Evolutionary conservation across 2,888 invertebrate genomes (phyloP).

Genomic region (Synergus japonicus): DNA sequence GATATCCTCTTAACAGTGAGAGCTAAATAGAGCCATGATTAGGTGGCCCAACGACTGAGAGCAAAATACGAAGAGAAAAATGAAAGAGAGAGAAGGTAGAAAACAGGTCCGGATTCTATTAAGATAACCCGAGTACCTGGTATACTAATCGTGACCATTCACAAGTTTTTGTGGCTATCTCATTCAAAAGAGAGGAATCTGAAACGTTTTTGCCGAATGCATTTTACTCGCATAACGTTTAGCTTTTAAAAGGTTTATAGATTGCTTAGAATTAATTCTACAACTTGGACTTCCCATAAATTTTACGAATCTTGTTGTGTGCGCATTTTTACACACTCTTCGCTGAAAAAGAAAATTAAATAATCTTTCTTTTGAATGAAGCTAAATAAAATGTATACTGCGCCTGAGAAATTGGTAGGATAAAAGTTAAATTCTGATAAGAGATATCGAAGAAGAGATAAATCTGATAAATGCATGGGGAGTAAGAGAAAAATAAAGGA

Average conservation of each 20-base stretch:
- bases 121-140: slow-evolving; percentile 58
- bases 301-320: not conserved
- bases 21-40: slow-evolving; percentile 75
- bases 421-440: slow-evolving; percentile 22
- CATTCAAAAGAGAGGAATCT: slow-evolving; percentile 35
- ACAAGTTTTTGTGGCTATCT: slow-evolving; percentile 43
- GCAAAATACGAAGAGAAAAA: not conserved
- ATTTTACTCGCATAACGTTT: slow-evolving; percentile 39
- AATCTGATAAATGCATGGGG: not conserved
- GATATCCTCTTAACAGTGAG: slow-evolving; percentile 76
- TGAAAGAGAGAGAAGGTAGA: slow-evolving; percentile 29
- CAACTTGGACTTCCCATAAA: slow-evolving; percentile 34
- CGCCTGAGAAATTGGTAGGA: slow-evolving; percentile 9
- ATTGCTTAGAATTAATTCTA: slow-evolving; percentile 34
- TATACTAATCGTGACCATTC: slow-evolving; percentile 56
- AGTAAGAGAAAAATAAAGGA: not conserved
- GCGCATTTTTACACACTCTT: not conserved
- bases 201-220: slow-evolving; percentile 35
- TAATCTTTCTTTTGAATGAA: not conserved
- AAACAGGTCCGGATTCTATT: slow-evolving; percentile 49
- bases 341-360: not conserved
- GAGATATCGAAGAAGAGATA: not conserved
- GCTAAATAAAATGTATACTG: slow-evolving; percentile 5
- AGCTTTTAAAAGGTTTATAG: slow-evolving; percentile 36
- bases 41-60: slow-evolving; percentile 10